Conservation (phyloP, 2,113 vertebrate genomes). For the Coryphaenoides rupestris region DNA sequence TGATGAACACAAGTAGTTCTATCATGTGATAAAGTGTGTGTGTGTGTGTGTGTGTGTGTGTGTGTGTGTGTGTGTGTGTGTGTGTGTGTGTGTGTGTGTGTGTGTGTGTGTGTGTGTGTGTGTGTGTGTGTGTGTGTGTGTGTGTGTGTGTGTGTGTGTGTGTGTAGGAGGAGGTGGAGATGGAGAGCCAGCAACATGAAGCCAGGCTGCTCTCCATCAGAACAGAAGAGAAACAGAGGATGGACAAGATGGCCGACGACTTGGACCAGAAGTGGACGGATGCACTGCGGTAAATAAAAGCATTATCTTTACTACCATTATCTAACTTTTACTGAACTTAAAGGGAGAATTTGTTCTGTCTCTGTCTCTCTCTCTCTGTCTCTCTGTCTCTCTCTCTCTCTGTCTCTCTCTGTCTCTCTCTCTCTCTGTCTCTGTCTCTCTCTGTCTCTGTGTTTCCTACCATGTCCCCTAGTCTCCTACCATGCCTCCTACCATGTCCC, state of each 20-base stretch:
- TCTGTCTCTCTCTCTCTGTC: not conserved
- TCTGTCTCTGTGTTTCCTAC: not conserved
- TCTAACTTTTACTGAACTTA: no score
- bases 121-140: constrained; percentile 1
- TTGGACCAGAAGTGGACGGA: constrained; percentile 94
- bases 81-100: not conserved
- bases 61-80: constrained; percentile 1
- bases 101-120: constrained; percentile 3
- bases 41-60: not conserved
- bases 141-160: constrained; percentile 6
- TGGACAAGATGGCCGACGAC: constrained; percentile 87
- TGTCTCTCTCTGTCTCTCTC: not conserved
- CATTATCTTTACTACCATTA: no score
- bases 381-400: not conserved
- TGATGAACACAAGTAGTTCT: no score
- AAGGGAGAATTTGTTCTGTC: constrained; percentile 1
- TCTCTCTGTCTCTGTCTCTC: not conserved
- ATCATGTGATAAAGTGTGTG: no score
- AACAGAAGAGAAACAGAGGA: constrained; percentile 88
- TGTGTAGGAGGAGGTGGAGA: constrained; percentile 84
- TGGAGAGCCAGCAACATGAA: constrained; percentile 87
- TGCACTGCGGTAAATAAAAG: constrained; percentile 79
- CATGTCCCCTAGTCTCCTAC: no score
- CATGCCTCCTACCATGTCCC: no score
- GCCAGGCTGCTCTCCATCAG: constrained; percentile 80